phyloP scores from a whole-genome alignment of 2,888 invertebrate genomes.

The Ptychoptera contaminata region DNA sequence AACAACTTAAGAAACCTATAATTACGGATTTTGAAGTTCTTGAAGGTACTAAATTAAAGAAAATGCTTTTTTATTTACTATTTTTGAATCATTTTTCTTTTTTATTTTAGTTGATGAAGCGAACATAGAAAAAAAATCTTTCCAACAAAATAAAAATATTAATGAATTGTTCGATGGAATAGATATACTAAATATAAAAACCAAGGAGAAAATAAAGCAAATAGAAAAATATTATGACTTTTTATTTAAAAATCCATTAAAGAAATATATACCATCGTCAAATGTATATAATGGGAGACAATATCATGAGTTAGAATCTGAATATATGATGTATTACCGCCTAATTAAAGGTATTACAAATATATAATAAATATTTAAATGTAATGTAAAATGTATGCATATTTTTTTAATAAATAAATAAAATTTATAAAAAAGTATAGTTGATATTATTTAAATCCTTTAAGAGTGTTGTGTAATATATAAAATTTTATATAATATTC shows the following conservation, averaged over 20 bases:
- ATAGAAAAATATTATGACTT: neutral
- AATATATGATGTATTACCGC: constrained; percentile 20
- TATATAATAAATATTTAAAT: neutral
- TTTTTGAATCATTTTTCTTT: neutral
- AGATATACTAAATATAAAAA: neutral
- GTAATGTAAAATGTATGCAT: too few relatives aligned
- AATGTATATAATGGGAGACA: constrained; percentile 6
- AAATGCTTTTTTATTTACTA: neutral
- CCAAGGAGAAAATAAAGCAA: neutral
- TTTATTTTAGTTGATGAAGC: neutral
- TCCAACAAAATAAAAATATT: constrained; percentile 1
- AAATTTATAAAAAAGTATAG: too few relatives aligned
- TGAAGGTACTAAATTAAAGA: neutral
- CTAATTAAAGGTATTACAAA: neutral
- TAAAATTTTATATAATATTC: too few relatives aligned
- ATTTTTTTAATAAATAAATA: too few relatives aligned
- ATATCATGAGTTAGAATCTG: constrained; percentile 6
- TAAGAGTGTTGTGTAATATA: too few relatives aligned
- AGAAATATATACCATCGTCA: constrained; percentile 1
- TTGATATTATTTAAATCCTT: too few relatives aligned
- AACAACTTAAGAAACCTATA: too few relatives aligned
- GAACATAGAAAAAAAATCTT: neutral
- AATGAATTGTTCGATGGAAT: constrained; percentile 1
- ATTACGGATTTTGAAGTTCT: too few relatives aligned
- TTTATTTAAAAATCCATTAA: constrained; percentile 3